Percentiles rank a stretch among this genome's conserved stretches.
Conservation (phyloP, 1,140 invertebrate species). For the Cotesia chilonis region DNA sequence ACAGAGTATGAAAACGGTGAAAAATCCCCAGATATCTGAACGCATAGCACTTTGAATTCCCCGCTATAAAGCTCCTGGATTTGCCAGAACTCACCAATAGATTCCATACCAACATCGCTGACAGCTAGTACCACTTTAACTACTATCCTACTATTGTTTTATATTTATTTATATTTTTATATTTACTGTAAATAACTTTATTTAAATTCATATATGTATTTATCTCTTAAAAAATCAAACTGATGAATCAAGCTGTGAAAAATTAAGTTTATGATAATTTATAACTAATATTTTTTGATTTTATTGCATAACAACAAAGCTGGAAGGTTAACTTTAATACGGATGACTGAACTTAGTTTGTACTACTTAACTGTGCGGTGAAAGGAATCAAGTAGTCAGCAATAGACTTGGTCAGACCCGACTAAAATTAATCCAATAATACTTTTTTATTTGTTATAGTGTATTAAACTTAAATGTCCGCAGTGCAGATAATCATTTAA, state of each 20-base stretch:
- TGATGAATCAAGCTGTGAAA: too few relatives aligned
- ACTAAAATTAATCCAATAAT: too few relatives aligned
- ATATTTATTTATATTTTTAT: background rate
- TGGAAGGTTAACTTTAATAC: too few relatives aligned
- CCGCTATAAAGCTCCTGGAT: background rate
- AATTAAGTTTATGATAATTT: too few relatives aligned
- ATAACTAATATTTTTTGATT: background rate
- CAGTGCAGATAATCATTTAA: constrained; percentile 30
- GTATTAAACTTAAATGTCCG: background rate
- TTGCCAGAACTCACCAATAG: constrained; percentile 14
- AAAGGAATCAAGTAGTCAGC: background rate
- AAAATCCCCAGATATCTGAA: constrained; percentile 22
- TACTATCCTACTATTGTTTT: background rate
- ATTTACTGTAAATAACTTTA: background rate
- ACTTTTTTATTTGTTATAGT: too few relatives aligned
- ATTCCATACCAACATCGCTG: background rate
- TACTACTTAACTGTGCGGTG: too few relatives aligned
- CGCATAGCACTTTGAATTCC: constrained; percentile 19
- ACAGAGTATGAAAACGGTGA: background rate
- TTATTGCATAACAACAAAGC: background rate
- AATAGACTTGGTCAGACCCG: background rate
- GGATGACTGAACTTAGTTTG: too few relatives aligned
- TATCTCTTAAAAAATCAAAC: too few relatives aligned
- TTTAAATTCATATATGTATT: background rate
- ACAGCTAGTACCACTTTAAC: background rate